A percentile compares a stretch with the other conserved stretches of the same genome.
phyloP scores from a whole-genome alignment of 2,888 invertebrate species.

The Heliconius ethilla region DNA sequence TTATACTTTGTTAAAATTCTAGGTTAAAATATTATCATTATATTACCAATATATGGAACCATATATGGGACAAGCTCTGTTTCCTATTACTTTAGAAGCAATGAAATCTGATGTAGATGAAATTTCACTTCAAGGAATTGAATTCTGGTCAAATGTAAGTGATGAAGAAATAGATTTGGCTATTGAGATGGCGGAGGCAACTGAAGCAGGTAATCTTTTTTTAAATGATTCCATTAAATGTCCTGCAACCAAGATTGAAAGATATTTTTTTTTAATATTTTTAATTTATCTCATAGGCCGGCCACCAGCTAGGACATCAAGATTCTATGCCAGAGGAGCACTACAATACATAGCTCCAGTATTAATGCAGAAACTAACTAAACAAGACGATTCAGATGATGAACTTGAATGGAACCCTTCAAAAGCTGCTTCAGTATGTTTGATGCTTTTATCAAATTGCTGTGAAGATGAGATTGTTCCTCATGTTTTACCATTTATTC shows the following conservation, averaged over 20 bases:
- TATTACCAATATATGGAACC: slow-evolving; percentile 99
- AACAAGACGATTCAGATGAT: slow-evolving; percentile 98
- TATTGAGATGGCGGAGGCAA: slow-evolving; percentile 96
- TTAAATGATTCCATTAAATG: background rate
- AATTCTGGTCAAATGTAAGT: slow-evolving; percentile 99
- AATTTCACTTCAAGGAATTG: slow-evolving; percentile 98
- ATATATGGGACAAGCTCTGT: slow-evolving; percentile 98
- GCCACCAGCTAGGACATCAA: slow-evolving; percentile 95
- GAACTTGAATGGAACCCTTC: slow-evolving; percentile 99
- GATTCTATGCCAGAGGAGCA: slow-evolving; percentile 99
- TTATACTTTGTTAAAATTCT: slow-evolving; percentile 13
- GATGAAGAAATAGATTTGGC: slow-evolving; percentile 99
- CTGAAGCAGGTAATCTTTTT: slow-evolving; percentile 84
- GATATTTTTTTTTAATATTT: background rate
- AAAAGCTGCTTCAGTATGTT: slow-evolving; percentile 99
- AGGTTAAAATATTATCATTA: slow-evolving; percentile 95
- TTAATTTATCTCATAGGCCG: slow-evolving; percentile 81
- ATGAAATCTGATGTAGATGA: slow-evolving; percentile 99
- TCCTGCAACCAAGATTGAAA: background rate
- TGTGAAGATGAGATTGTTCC: slow-evolving; percentile 99
- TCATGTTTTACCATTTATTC: slow-evolving; percentile 97
- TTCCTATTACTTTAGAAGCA: slow-evolving; percentile 98
- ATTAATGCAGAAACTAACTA: slow-evolving; percentile 95
- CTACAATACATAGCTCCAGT: slow-evolving; percentile 97
- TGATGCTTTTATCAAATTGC: slow-evolving; percentile 98